Percentiles rank a stretch among this genome's conserved stretches.
Evolutionary conservation across 2,888 invertebrate genomes (phyloP).

Genomic region (Esperia sulphurella): DNA sequence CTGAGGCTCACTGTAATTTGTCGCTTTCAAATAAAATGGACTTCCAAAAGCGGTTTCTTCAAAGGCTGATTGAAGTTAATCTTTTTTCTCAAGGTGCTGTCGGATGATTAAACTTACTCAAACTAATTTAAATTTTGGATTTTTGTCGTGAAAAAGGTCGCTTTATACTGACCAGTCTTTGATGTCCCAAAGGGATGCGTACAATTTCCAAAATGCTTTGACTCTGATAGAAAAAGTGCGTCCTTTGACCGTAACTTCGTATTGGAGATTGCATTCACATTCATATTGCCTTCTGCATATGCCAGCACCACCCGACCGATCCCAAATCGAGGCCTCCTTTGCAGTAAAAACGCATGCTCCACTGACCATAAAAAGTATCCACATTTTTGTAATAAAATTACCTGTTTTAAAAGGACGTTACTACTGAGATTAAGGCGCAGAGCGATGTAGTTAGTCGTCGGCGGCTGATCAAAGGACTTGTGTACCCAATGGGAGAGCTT

Average conservation of each 20-base stretch:
- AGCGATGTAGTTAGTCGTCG: slow-evolving; percentile 75
- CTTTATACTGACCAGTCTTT: slow-evolving; percentile 29
- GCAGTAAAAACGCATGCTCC: slow-evolving; percentile 48
- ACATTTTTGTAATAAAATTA: slow-evolving; percentile 77
- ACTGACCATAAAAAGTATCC: slow-evolving; percentile 68
- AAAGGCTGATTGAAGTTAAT: neutral
- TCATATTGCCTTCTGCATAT: slow-evolving; percentile 35
- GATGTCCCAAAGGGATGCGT: slow-evolving; percentile 52
- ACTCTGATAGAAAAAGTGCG: slow-evolving; percentile 45
- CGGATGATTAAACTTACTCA: slow-evolving; percentile 9
- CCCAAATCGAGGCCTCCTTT: slow-evolving; percentile 30
- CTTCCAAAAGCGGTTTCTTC: neutral
- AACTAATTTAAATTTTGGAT: slow-evolving; percentile 8
- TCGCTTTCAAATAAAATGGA: neutral
- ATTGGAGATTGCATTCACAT: slow-evolving; percentile 53
- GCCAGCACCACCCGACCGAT: slow-evolving; percentile 39
- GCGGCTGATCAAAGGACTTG: slow-evolving; percentile 69
- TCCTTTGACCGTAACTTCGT: slow-evolving; percentile 59
- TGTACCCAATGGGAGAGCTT: slow-evolving; percentile 48
- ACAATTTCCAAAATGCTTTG: slow-evolving; percentile 48
- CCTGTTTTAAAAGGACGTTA: slow-evolving; percentile 78
- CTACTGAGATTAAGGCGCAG: slow-evolving; percentile 77
- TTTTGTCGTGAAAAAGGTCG: slow-evolving; percentile 18
- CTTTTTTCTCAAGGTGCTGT: neutral
- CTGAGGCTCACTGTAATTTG: neutral